Evolutionary conservation across 2,797 vertebrate species (phyloP).

Genomic region (Erpetoichthys calabaricus): DNA sequence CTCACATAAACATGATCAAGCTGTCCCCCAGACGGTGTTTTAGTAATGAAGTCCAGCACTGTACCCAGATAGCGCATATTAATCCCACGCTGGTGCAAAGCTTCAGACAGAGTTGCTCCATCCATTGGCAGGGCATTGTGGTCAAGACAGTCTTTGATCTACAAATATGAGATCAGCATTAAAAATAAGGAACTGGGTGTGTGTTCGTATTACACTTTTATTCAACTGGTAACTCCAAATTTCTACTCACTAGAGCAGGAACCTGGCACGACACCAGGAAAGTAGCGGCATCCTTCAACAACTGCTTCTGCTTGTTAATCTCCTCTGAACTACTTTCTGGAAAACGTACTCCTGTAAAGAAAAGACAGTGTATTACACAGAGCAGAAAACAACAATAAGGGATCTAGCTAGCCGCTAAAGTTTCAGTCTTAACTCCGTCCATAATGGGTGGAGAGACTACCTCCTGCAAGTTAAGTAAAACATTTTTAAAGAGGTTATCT

Average conservation of each 20-base stretch:
- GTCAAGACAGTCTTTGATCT: constrained; percentile 94
- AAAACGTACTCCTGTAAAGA: constrained; percentile 72
- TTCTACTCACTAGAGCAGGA: constrained; percentile 75
- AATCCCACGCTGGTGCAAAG: constrained; percentile 89
- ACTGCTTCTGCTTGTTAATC: constrained; percentile 85
- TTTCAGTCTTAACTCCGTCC: no score
- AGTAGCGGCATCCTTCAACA: constrained; percentile 82
- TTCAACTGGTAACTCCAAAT: no score
- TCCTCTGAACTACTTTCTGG: constrained; percentile 69
- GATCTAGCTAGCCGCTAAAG: no score
- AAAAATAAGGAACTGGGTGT: no score
- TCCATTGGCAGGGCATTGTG: constrained; percentile 90
- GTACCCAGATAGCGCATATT: constrained; percentile 88
- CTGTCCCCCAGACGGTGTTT: constrained; percentile 66
- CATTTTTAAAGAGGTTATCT: no score
- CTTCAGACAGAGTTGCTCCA: constrained; percentile 77
- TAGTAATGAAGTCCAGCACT: constrained; percentile 71
- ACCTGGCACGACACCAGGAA: constrained; percentile 91
- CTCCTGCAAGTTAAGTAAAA: no score
- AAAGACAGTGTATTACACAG: neutral
- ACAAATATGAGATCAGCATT: neutral
- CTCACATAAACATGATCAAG: constrained; percentile 88
- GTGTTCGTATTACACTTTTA: no score
- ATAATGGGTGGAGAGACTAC: no score
- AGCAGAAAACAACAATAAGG: neutral